Percentiles rank a stretch among this genome's conserved stretches.
phyloP scores from a whole-genome alignment of 2,113 vertebrate species.

The Dissostichus mawsoni region DNA sequence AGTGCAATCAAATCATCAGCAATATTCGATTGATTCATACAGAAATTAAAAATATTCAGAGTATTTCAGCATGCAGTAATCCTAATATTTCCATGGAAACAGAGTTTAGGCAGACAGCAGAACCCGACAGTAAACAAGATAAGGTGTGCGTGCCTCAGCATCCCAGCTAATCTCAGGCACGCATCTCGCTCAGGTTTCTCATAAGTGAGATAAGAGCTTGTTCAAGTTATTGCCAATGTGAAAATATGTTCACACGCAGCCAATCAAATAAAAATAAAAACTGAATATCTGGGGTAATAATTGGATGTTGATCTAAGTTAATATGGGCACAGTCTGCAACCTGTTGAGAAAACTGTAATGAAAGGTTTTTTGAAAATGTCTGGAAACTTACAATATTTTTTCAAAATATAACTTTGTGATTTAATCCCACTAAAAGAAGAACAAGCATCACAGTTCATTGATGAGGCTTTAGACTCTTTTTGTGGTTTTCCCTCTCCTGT shows the following conservation, averaged over 20 bases:
- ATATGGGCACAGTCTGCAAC: background rate
- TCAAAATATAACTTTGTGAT: background rate
- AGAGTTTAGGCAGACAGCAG: conserved; percentile 37
- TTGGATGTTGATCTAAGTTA: background rate
- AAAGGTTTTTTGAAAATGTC: background rate
- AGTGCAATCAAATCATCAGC: conserved; percentile 54
- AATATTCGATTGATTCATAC: conserved; percentile 64
- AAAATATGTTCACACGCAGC: conserved; percentile 24
- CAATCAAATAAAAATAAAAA: conserved; percentile 25
- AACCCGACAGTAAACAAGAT: conserved; percentile 52
- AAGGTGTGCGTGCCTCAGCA: conserved; percentile 50
- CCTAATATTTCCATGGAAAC: conserved; percentile 67
- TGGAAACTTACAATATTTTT: background rate
- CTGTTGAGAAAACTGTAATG: background rate
- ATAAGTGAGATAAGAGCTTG: conserved; percentile 60
- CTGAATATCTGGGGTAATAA: background rate
- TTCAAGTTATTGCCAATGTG: conserved; percentile 53
- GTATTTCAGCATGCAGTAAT: conserved; percentile 46
- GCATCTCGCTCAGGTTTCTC: conserved; percentile 54
- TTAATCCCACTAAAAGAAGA: background rate
- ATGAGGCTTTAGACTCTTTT: too few relatives aligned
- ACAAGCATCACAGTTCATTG: too few relatives aligned
- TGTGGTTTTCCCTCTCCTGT: too few relatives aligned
- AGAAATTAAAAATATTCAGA: conserved; percentile 51
- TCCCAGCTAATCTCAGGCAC: conserved; percentile 41